Evolutionary conservation across 2,797 vertebrate species (phyloP).

Genomic region (Nyctibius grandis): DNA sequence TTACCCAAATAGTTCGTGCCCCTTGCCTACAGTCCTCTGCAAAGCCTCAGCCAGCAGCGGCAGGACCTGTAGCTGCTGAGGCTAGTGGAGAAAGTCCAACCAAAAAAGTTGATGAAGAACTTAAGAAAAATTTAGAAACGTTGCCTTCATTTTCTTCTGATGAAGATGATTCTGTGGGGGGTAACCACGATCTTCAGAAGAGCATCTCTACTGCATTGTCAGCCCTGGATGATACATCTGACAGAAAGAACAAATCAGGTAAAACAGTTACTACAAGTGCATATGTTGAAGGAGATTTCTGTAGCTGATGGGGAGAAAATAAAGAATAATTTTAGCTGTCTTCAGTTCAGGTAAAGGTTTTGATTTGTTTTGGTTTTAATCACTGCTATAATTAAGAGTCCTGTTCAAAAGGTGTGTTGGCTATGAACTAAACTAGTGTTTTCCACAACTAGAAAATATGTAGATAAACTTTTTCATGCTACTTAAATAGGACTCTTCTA

Average conservation of each 20-base stretch:
- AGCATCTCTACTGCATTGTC: slow-evolving; percentile 88
- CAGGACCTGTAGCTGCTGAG: slow-evolving; percentile 72
- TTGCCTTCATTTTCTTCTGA: slow-evolving; percentile 95
- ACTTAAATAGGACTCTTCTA: neutral
- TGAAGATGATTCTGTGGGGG: slow-evolving; percentile 91
- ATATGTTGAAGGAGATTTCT: neutral
- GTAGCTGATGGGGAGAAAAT: neutral
- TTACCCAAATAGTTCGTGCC: slow-evolving; percentile 76
- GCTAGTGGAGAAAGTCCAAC: slow-evolving; percentile 70
- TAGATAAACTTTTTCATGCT: neutral
- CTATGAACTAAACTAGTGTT: neutral
- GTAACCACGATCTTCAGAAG: slow-evolving; percentile 91
- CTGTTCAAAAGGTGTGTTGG: neutral
- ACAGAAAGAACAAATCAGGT: slow-evolving; percentile 87
- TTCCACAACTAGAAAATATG: neutral
- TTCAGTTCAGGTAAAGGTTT: neutral
- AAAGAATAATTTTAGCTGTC: neutral
- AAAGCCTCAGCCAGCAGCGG: slow-evolving; percentile 73
- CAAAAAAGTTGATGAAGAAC: slow-evolving; percentile 86
- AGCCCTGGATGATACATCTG: slow-evolving; percentile 84
- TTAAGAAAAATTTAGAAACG: slow-evolving; percentile 90
- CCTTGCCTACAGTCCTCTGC: slow-evolving; percentile 75
- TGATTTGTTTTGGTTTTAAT: neutral
- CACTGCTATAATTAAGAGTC: neutral
- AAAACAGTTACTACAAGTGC: slow-evolving; percentile 36